These are phyloP conservation scores for Apogon hyalosoma DNA, from an alignment of 2,797 vertebrate genomes.

Conservation along the genomic window DNA sequence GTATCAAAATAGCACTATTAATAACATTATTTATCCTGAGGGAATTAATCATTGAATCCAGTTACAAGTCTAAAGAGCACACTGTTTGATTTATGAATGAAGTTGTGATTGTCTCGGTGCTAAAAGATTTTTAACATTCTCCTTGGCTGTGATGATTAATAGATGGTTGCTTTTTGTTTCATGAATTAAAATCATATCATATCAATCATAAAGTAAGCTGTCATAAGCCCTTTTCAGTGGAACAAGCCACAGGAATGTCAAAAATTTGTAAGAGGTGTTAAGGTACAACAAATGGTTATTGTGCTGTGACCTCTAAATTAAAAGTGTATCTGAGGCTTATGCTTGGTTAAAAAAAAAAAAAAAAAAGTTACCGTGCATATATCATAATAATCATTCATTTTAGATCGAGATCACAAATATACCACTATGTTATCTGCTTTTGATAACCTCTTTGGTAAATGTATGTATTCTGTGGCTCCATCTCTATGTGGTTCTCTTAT, in stretches of 20 bases:
- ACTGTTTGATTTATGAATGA: constrained; percentile 16
- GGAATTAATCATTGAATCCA: constrained; percentile 23
- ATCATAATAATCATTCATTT: background rate
- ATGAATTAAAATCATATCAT: no score
- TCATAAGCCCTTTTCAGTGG: constrained; percentile 9
- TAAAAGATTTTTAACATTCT: constrained; percentile 15
- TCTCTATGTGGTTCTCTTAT: background rate
- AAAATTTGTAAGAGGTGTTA: background rate
- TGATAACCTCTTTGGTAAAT: constrained; percentile 75
- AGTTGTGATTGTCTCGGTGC: constrained; percentile 10
- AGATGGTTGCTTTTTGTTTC: background rate
- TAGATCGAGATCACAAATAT: background rate
- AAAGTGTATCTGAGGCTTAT: background rate
- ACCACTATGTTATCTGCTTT: constrained; percentile 65
- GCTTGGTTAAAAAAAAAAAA: constrained; percentile 13
- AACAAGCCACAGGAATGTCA: background rate
- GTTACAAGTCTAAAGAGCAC: constrained; percentile 3
- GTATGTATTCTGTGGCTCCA: constrained; percentile 44
- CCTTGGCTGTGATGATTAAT: background rate
- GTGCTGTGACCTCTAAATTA: background rate
- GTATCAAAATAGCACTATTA: constrained; percentile 10
- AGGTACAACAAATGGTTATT: constrained; percentile 6
- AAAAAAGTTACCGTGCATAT: constrained; percentile 1
- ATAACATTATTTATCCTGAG: constrained; percentile 24
- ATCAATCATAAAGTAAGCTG: background rate